phyloP scores from a whole-genome alignment of 1,140 invertebrate genomes.

The Bombus sylvicola region DNA sequence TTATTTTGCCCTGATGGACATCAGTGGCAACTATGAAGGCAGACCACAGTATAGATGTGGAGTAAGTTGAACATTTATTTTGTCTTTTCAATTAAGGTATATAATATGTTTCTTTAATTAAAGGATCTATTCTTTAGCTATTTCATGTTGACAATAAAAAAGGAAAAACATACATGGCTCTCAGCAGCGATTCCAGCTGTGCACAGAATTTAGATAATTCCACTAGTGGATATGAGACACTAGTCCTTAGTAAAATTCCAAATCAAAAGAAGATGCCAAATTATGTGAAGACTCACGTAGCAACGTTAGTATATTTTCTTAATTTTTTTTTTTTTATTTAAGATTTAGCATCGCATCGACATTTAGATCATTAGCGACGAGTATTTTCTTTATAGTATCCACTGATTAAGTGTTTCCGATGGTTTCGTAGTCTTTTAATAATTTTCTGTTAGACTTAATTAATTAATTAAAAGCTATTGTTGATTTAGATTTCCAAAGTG shows the following conservation, averaged over 20 bases:
- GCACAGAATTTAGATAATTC: conserved; percentile 84
- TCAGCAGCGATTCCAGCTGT: conserved; percentile 89
- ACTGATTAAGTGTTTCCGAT: background rate
- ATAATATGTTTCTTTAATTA: conserved; percentile 13
- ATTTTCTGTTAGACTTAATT: background rate
- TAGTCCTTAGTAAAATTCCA: conserved; percentile 82
- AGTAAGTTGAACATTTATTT: conserved; percentile 81
- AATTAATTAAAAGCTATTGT: background rate
- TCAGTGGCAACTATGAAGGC: conserved; percentile 77
- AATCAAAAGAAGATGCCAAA: conserved; percentile 79
- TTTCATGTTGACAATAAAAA: conserved; percentile 84
- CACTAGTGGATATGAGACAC: conserved; percentile 85
- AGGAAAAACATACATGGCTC: conserved; percentile 85
- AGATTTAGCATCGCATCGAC: no score
- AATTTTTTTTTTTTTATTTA: background rate
- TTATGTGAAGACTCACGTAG: conserved; percentile 78
- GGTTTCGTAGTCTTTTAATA: background rate
- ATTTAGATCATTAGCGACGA: no score
- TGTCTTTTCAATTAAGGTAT: conserved; percentile 11
- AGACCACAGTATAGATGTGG: conserved; percentile 87
- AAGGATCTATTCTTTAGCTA: conserved; percentile 79
- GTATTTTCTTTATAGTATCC: background rate
- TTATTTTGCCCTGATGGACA: conserved; percentile 86
- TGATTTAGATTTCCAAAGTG: conserved; percentile 85
- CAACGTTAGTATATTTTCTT: conserved; percentile 74